Evolutionary conservation across 2,888 invertebrate species (phyloP).

Genomic region (Chironomus riparius): DNA sequence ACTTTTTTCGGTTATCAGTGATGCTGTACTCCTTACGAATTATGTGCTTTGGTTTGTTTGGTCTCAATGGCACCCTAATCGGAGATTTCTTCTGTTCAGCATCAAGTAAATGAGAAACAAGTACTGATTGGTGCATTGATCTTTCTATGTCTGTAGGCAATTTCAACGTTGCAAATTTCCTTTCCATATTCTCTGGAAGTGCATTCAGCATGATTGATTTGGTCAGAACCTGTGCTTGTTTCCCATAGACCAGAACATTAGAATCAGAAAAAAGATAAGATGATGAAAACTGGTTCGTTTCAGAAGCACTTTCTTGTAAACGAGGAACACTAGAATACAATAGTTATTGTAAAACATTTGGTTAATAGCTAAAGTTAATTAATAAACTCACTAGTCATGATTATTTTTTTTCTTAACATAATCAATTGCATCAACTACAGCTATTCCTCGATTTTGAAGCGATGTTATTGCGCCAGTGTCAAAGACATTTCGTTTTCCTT

Average conservation of each 20-base stretch:
- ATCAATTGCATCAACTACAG: conserved; percentile 53
- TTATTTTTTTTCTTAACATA: conserved; percentile 45
- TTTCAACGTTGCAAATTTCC: conserved; percentile 43
- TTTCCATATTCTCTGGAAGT: conserved; percentile 53
- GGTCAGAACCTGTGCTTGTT: conserved; percentile 74
- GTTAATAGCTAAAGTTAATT: neutral
- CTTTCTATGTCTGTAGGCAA: conserved; percentile 48
- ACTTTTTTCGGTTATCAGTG: conserved; percentile 60
- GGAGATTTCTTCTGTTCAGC: conserved; percentile 69
- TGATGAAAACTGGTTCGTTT: neutral
- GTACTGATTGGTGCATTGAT: conserved; percentile 53
- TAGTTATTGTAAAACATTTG: too few species aligned
- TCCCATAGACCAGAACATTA: conserved; percentile 61
- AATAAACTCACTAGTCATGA: neutral
- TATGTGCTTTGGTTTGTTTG: conserved; percentile 58
- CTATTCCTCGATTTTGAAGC: conserved; percentile 50
- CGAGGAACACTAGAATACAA: too few species aligned
- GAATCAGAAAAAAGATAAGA: conserved; percentile 48
- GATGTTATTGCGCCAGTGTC: conserved; percentile 49
- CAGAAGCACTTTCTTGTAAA: neutral
- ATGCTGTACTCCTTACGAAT: conserved; percentile 69
- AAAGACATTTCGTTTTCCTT: conserved; percentile 51
- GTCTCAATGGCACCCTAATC: conserved; percentile 52
- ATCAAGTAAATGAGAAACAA: conserved; percentile 62
- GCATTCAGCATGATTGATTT: conserved; percentile 59